Conservation (phyloP, 2,888 invertebrate species). For the Xestia xanthographa region DNA sequence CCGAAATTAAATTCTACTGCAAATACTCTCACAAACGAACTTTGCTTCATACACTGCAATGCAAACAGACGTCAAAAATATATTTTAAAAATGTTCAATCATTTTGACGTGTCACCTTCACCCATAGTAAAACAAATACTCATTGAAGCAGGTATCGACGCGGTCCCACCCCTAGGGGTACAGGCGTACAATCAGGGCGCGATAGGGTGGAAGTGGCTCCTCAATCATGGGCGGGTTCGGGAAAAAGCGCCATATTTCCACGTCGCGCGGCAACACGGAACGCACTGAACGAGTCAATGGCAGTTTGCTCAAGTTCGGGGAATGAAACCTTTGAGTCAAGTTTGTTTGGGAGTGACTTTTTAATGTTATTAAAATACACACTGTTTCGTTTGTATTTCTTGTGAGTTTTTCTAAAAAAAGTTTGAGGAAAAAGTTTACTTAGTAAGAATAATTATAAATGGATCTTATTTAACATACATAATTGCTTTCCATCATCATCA, state of each 20-base stretch:
- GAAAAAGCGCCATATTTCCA: constrained; percentile 60
- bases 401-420: background rate
- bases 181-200: constrained; percentile 50
- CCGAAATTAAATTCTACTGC: background rate
- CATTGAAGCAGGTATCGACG: constrained; percentile 41
- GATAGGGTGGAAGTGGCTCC: constrained; percentile 63
- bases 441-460: background rate
- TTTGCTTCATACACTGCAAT: background rate
- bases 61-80: constrained; percentile 9
- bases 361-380: constrained; percentile 2
- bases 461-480: background rate
- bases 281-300: constrained; percentile 35
- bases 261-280: constrained; percentile 52
- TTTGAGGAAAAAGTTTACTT: background rate
- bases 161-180: constrained; percentile 40
- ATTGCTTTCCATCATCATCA: too few species aligned
- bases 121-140: constrained; percentile 27
- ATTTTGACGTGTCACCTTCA: constrained; percentile 5
- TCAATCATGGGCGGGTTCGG: constrained; percentile 60
- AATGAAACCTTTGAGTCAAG: background rate
- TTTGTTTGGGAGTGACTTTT: constrained; percentile 15
- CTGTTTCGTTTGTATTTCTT: background rate
- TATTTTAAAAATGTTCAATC: background rate
- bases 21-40: background rate
- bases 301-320: constrained; percentile 26